Conservation (phyloP, 2,113 vertebrate genomes). For the Petaurus breviceps region DNA sequence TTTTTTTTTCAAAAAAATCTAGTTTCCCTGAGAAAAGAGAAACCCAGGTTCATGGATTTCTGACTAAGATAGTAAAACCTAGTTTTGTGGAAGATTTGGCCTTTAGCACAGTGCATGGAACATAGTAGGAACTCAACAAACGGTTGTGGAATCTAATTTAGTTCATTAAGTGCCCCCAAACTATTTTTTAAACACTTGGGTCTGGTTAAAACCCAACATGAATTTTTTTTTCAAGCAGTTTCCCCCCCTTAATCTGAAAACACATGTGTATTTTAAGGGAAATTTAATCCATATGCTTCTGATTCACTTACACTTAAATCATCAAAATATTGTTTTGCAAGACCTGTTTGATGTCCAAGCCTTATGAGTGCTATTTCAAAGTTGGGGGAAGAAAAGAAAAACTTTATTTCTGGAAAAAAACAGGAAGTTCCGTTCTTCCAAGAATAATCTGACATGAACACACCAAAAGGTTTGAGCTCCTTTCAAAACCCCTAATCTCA, state of each 20-base stretch:
- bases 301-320: conserved; percentile 69
- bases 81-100: neutral
- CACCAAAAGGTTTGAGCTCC: conserved; percentile 25
- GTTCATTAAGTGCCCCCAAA: conserved; percentile 27
- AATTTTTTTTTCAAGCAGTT: conserved; percentile 31
- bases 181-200: conserved; percentile 46
- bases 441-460: conserved; percentile 54
- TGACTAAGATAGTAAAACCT: conserved; percentile 23
- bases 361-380: conserved; percentile 68
- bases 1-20: neutral
- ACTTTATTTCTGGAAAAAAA: conserved; percentile 29
- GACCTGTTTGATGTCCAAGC: conserved; percentile 66
- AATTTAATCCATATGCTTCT: conserved; percentile 66
- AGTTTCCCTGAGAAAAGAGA: conserved; percentile 20
- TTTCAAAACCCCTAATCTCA: conserved; percentile 45
- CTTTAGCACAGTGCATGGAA: neutral
- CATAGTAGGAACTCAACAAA: neutral
- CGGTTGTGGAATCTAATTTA: neutral
- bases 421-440: conserved; percentile 58
- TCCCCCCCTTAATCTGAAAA: conserved; percentile 52
- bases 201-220: neutral
- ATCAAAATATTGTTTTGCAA: conserved; percentile 71
- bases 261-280: conserved; percentile 57
- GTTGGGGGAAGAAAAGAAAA: conserved; percentile 51
- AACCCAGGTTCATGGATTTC: conserved; percentile 8